Evolutionary conservation across 2,888 invertebrate species (phyloP), one percentile per base, ranked within the genome.

Genomic region (Hesperia comma): DNA sequence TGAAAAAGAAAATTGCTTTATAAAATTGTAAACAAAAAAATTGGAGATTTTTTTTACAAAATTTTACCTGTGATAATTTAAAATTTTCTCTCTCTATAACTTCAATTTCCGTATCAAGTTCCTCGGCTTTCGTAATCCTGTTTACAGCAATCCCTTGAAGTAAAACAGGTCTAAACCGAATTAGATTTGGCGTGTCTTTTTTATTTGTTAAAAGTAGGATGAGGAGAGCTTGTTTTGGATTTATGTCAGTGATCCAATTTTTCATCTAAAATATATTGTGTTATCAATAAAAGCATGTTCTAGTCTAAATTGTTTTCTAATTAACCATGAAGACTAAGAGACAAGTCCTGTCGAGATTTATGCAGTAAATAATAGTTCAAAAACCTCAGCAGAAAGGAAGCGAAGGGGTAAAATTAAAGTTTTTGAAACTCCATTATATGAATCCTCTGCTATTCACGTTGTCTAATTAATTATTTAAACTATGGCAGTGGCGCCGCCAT

Each of bases 101-200:
- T 80, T 91, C 90, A 14, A 90, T 86, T 75, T 92, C 91, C 87
- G 89, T 86, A 67, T 92, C 89, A 37, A 92, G 76, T 75, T 92
- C 92, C 1, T 80, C 78, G 4, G 82, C 80, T 26, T 81, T 77
- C 8, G 90, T 91, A 14, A 92, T 92, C 73, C 92, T 85, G 33
- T 88, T 89, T 1, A 89, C 82, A 8, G 92, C 90, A 54, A 92
- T 91, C 0, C 86, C 92, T 75, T 92, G 92, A 32, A 92, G 75
- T 32, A 92, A 68, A 15, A 90, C 70, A 0, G 84, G 79, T 51
- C 85, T 77, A 67, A 85, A 88, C 15, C 86, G 79, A 40, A 83
- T 73, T 67, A 90, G 77, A 74, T 84, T 88, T 0, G 81, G 72
- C 0, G 88, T 87, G 43, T 90, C 88, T 71, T 88, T 91, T 71